Evolutionary conservation across 1,140 invertebrate species (phyloP).

Genomic region (Ylistrum balloti): DNA sequence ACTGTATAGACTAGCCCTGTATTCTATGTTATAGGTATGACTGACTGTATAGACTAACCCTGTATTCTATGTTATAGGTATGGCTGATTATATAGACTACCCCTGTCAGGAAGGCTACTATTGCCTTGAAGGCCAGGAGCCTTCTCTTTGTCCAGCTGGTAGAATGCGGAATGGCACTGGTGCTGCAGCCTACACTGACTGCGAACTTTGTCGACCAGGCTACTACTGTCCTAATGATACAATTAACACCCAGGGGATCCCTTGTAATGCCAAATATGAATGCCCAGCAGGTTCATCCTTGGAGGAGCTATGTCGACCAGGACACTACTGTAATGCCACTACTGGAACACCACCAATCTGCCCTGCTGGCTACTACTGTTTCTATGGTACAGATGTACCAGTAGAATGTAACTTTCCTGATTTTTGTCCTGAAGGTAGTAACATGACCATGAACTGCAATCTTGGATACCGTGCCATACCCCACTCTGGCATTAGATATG

Average conservation of each 20-base stretch:
- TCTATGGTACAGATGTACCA: slow-evolving; percentile 73
- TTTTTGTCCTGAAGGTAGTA: slow-evolving; percentile 79
- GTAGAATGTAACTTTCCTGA: slow-evolving; percentile 72
- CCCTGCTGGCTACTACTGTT: slow-evolving; percentile 79
- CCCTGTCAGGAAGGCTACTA: slow-evolving; percentile 77
- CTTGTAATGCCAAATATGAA: slow-evolving; percentile 76
- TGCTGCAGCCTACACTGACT: slow-evolving; percentile 70
- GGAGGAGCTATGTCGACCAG: slow-evolving; percentile 73
- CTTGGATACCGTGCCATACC: slow-evolving; percentile 75
- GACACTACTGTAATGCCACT: slow-evolving; percentile 74
- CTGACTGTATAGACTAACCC: no score
- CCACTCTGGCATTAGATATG: slow-evolving; percentile 72
- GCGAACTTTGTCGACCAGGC: slow-evolving; percentile 75
- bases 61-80: slow-evolving; percentile 73
- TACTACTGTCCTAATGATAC: slow-evolving; percentile 81
- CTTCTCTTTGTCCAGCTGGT: slow-evolving; percentile 78
- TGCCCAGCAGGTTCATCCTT: slow-evolving; percentile 75
- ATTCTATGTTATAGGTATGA: no score
- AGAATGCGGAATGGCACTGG: slow-evolving; percentile 74
- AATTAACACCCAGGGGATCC: slow-evolving; percentile 78
- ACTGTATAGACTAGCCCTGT: no score
- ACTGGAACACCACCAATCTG: slow-evolving; percentile 76
- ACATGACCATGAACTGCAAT: slow-evolving; percentile 74
- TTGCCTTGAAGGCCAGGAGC: slow-evolving; percentile 75
- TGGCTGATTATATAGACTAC: slow-evolving; percentile 71